Evolutionary conservation across 1,140 invertebrate genomes (phyloP).

Genomic region (Cyphomyrmex costatus): DNA sequence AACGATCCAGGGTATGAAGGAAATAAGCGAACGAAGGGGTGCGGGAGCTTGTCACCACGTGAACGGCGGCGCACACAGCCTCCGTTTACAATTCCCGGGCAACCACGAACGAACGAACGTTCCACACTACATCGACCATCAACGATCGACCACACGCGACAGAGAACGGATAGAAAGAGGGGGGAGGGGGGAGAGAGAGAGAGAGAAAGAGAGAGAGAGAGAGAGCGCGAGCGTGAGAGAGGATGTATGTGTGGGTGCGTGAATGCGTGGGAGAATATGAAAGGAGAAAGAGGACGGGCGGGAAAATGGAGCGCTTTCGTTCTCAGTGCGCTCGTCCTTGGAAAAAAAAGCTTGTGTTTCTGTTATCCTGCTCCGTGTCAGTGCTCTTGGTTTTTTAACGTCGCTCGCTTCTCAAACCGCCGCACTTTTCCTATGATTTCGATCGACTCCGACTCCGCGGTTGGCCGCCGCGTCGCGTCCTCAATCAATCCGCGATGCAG

Average conservation of each 20-base stretch:
- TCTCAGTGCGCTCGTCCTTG: conserved; percentile 57
- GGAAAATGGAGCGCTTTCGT: conserved; percentile 49
- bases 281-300: conserved; percentile 58
- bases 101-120: conserved; percentile 55
- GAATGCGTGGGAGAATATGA: conserved; percentile 38
- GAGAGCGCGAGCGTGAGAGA: conserved; percentile 26
- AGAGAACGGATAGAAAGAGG: conserved; percentile 18
- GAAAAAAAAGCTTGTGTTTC: conserved; percentile 68
- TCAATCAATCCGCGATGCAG: conserved; percentile 36
- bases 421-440: conserved; percentile 4
- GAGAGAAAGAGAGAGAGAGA: conserved; percentile 31
- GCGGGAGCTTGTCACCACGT: conserved; percentile 53
- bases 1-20: conserved; percentile 94
- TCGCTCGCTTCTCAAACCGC: conserved; percentile 17
- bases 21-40: conserved; percentile 21
- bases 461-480: not conserved
- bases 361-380: conserved; percentile 69
- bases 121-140: conserved; percentile 73
- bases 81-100: conserved; percentile 56
- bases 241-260: conserved; percentile 16
- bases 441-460: not conserved
- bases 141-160: conserved; percentile 67
- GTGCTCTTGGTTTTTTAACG: conserved; percentile 54
- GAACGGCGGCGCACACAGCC: conserved; percentile 58
- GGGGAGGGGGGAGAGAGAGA: conserved; percentile 30